These are phyloP conservation scores for Tragopan temminckii DNA, from an alignment of 2,797 vertebrate species.

Conservation along the genomic window DNA sequence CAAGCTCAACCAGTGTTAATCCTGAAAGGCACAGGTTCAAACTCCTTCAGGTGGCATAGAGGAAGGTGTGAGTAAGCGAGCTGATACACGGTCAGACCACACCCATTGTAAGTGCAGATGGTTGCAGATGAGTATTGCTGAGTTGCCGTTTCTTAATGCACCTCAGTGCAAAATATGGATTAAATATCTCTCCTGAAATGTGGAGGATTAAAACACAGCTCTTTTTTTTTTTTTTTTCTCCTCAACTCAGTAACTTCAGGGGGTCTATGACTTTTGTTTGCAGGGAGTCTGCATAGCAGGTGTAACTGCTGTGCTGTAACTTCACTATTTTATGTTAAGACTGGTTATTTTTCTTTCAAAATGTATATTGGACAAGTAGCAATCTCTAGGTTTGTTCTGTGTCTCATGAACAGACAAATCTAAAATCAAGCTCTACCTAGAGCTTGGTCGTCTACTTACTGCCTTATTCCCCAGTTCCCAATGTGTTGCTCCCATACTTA, in stretches of 20 bases:
- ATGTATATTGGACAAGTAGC: not conserved
- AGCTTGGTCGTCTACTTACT: not conserved
- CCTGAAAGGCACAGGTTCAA: not conserved
- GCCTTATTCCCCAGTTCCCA: not conserved
- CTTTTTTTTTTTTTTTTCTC: not conserved
- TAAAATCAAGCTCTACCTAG: not conserved
- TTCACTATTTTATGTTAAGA: not conserved
- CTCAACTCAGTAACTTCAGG: not conserved
- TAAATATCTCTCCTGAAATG: not conserved
- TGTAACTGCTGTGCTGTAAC: not conserved
- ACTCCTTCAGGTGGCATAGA: not conserved
- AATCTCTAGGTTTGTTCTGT: not conserved
- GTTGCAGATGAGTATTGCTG: not conserved
- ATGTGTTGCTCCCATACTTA: not conserved
- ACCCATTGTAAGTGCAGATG: not conserved
- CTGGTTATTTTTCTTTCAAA: not conserved
- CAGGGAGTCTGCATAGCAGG: not conserved
- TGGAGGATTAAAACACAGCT: not conserved
- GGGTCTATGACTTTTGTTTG: not conserved
- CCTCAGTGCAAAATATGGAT: rapidly evolving
- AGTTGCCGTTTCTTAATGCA: not conserved
- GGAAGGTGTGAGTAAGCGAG: rapidly evolving
- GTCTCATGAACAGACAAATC: not conserved
- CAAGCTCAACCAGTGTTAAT: not conserved
- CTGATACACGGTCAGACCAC: not conserved